Evolutionary conservation across 2,797 vertebrate genomes (phyloP).

Genomic region (Antrozous pallidus): DNA sequence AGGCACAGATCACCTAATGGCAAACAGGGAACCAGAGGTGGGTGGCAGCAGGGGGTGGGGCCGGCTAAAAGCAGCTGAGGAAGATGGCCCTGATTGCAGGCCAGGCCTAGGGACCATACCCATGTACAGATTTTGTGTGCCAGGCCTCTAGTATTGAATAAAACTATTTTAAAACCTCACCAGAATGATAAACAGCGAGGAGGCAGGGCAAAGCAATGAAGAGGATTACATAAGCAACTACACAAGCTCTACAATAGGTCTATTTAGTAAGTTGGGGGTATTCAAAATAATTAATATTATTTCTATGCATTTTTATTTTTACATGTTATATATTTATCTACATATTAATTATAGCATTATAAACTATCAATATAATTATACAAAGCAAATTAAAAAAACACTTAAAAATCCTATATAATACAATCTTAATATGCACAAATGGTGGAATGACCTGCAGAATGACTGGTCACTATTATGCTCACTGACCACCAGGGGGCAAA

Average conservation of each 20-base stretch:
- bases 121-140: fast-evolving
- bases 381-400: background rate
- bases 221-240: background rate
- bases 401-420: background rate
- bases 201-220: background rate
- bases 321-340: background rate
- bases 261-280: background rate
- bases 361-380: background rate
- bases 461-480: too few relatives aligned
- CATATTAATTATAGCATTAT: background rate
- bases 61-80: too few relatives aligned
- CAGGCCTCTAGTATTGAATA: background rate
- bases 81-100: too few relatives aligned
- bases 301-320: background rate
- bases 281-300: background rate
- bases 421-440: too few relatives aligned
- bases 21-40: too few relatives aligned
- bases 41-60: too few relatives aligned
- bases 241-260: background rate
- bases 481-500: too few relatives aligned
- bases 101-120: too few relatives aligned
- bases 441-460: too few relatives aligned
- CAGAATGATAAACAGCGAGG: background rate
- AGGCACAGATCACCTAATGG: too few relatives aligned
- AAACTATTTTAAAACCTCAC: background rate